Evolutionary conservation across 2,113 vertebrate species (phyloP).

Genomic region (Paraplagusia blochii): DNA sequence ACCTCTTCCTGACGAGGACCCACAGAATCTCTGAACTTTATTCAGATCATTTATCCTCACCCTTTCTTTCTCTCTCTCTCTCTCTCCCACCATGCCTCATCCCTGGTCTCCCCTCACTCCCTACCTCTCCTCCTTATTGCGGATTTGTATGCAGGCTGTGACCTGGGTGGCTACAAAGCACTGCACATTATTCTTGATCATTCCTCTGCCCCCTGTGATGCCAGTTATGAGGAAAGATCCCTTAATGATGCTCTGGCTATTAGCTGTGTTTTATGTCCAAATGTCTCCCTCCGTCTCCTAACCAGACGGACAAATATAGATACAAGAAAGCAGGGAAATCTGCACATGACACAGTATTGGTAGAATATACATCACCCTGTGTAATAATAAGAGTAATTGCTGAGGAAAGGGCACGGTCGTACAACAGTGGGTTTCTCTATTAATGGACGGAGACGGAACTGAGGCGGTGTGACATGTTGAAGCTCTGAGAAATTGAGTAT

Average conservation of each 20-base stretch:
- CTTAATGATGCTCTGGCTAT: constrained; percentile 93
- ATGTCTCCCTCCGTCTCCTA: constrained; percentile 80
- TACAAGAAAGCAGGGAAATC: constrained; percentile 57
- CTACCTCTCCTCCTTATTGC: constrained; percentile 74
- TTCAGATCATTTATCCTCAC: constrained; percentile 79
- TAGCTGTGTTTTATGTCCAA: constrained; percentile 93
- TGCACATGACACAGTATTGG: constrained; percentile 59
- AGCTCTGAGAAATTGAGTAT: neutral
- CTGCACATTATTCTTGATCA: constrained; percentile 95
- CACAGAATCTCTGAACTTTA: constrained; percentile 93
- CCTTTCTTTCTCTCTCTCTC: constrained; percentile 50
- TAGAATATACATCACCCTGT: constrained; percentile 57
- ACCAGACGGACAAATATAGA: constrained; percentile 73
- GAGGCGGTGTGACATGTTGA: neutral
- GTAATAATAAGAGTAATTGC: constrained; percentile 49
- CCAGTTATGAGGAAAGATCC: constrained; percentile 94
- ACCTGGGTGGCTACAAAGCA: constrained; percentile 90
- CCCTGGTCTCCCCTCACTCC: constrained; percentile 51
- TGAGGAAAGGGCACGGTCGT: constrained; percentile 12
- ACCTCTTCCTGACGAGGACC: constrained; percentile 80
- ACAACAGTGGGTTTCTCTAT: constrained; percentile 10
- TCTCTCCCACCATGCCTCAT: constrained; percentile 58
- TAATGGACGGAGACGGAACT: constrained; percentile 2
- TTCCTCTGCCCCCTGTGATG: constrained; percentile 90
- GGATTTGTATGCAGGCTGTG: constrained; percentile 96